Conservation (phyloP, 2,888 invertebrate genomes). For the Acronicta psi region DNA sequence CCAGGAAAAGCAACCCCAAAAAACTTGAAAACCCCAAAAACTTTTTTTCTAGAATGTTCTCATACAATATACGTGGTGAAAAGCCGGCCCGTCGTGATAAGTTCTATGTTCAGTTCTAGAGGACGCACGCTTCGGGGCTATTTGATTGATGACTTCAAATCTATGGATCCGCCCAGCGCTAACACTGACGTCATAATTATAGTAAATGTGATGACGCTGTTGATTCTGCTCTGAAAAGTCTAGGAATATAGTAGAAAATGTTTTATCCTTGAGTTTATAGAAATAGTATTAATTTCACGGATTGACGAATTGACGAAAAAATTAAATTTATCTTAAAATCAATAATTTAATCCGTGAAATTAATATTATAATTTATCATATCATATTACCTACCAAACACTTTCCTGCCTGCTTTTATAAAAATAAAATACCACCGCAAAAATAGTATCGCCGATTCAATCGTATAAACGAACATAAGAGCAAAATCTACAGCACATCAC, state of each 20-base stretch:
- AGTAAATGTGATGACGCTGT: conserved; percentile 36
- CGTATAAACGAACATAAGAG: conserved; percentile 24
- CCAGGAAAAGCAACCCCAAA: conserved; percentile 10
- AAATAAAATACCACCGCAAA: neutral
- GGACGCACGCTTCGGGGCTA: conserved; percentile 81
- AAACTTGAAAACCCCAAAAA: neutral
- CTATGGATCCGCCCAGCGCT: conserved; percentile 81
- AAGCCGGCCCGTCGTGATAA: conserved; percentile 84
- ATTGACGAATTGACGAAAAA: neutral
- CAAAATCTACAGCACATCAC: conserved; percentile 54
- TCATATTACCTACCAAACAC: neutral
- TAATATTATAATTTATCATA: conserved; percentile 1
- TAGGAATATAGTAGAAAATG: conserved; percentile 12
- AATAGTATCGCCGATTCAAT: neutral
- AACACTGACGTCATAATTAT: conserved; percentile 32
- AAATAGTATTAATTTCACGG: neutral
- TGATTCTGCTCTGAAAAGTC: conserved; percentile 55
- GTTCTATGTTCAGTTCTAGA: conserved; percentile 86
- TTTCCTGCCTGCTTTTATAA: neutral
- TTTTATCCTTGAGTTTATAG: neutral
- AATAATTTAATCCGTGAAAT: conserved; percentile 6
- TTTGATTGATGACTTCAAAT: conserved; percentile 89
- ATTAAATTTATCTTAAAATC: neutral
- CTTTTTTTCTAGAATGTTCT: conserved; percentile 56
- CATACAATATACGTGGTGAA: conserved; percentile 52